Conservation (phyloP, 2,113 vertebrate species). For the Scytalopus superciliaris region DNA sequence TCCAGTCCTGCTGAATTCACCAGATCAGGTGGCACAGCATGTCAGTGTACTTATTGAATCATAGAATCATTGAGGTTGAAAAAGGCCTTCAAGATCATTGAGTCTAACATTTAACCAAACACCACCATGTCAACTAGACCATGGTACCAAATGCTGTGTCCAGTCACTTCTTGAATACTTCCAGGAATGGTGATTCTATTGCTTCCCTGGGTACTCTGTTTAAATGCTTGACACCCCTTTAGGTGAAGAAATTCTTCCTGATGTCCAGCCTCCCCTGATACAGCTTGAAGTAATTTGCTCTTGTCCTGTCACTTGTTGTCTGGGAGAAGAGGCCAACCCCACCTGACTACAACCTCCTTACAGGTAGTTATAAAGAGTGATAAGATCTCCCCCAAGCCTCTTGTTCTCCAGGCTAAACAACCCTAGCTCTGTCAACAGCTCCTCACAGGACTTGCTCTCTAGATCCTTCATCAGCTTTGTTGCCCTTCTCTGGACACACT, state of each 20-base stretch:
- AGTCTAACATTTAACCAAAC: background rate
- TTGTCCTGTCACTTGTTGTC: background rate
- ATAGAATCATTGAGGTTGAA: background rate
- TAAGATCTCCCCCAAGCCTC: background rate
- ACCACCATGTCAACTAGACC: background rate
- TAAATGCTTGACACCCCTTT: background rate
- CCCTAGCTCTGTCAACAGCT: background rate
- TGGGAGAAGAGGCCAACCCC: background rate
- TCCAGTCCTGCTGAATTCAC: background rate
- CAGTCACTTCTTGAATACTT: background rate
- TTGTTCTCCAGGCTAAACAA: background rate
- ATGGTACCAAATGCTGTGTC: background rate
- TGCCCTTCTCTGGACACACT: background rate
- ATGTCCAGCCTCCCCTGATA: background rate
- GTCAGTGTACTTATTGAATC: background rate
- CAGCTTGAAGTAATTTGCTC: background rate
- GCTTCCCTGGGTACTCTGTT: background rate
- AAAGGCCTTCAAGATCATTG: background rate
- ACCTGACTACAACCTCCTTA: background rate
- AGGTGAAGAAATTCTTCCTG: background rate
- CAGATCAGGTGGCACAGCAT: rapidly evolving
- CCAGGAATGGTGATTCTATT: background rate
- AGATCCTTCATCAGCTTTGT: background rate
- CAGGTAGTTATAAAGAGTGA: background rate
- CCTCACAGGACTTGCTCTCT: background rate